Evolutionary conservation across 2,888 invertebrate genomes (phyloP).

Genomic region (Corbicula japonica): DNA sequence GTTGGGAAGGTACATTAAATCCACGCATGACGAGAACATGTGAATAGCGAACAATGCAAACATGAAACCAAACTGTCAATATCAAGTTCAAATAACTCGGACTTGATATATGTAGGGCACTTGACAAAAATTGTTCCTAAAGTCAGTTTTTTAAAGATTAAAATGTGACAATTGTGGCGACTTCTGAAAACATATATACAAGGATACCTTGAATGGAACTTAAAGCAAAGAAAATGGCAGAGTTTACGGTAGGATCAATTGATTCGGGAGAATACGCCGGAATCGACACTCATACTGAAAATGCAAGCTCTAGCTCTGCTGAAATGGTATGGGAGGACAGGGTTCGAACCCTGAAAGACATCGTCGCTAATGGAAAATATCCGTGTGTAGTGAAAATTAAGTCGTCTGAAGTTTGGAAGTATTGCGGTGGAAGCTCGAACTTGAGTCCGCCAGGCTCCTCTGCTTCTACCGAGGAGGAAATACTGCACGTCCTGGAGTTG

Average conservation of each 20-base stretch:
- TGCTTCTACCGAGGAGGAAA: constrained; percentile 50
- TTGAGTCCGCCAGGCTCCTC: not conserved
- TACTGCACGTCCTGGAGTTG: constrained; percentile 77
- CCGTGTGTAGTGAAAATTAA: constrained; percentile 62
- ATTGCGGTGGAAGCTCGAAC: constrained; percentile 11
- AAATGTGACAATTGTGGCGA: no score
- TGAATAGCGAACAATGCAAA: constrained; percentile 22
- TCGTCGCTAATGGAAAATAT: constrained; percentile 64
- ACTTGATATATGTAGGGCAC: not conserved
- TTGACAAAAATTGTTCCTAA: not conserved
- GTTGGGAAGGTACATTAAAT: constrained; percentile 25
- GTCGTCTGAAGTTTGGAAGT: constrained; percentile 37
- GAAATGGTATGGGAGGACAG: constrained; percentile 73
- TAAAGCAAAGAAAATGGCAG: constrained; percentile 28
- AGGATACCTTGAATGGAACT: no score
- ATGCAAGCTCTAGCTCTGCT: not conserved
- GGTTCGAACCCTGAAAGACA: constrained; percentile 70
- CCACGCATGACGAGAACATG: constrained; percentile 6
- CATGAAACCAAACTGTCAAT: constrained; percentile 31
- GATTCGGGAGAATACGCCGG: not conserved
- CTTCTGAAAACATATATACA: no score
- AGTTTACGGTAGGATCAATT: not conserved
- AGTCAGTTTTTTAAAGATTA: not conserved
- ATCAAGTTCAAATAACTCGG: constrained; percentile 9
- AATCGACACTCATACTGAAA: not conserved